Conservation (phyloP, 2,888 invertebrate genomes). For the Nezara viridula region DNA sequence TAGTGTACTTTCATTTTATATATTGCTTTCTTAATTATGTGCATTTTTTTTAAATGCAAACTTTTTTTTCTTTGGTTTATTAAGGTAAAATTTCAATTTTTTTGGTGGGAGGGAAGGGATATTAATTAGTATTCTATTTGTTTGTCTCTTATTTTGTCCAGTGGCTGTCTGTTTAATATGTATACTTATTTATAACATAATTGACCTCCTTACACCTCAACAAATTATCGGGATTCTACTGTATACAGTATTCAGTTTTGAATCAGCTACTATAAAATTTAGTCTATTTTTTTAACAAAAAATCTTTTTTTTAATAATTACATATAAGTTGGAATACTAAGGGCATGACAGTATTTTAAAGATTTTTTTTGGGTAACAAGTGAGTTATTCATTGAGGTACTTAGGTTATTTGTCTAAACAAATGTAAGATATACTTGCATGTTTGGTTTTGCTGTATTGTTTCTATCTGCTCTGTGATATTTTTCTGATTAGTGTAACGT, state of each 20-base stretch:
- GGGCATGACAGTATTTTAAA: conserved; percentile 35
- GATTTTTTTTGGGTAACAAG: neutral
- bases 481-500: conserved; percentile 36
- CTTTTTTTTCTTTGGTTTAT: too few species aligned
- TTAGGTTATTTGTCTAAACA: conserved; percentile 32
- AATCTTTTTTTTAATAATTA: neutral
- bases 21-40: neutral
- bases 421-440: conserved; percentile 44
- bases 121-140: too few species aligned
- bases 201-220: too few species aligned
- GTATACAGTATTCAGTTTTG: neutral
- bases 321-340: neutral
- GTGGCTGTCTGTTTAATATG: too few species aligned
- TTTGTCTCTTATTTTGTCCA: neutral
- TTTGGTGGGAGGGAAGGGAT: too few species aligned
- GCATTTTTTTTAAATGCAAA: too few species aligned
- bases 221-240: neutral
- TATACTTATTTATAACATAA: too few species aligned
- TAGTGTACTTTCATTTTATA: neutral
- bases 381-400: conserved; percentile 21
- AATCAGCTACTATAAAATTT: neutral
- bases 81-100: too few species aligned
- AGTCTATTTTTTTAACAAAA: neutral
- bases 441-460: conserved; percentile 39
- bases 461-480: conserved; percentile 48